phyloP scores from a whole-genome alignment of 2,797 vertebrate species.

The Stomatorhinus walkeri region DNA sequence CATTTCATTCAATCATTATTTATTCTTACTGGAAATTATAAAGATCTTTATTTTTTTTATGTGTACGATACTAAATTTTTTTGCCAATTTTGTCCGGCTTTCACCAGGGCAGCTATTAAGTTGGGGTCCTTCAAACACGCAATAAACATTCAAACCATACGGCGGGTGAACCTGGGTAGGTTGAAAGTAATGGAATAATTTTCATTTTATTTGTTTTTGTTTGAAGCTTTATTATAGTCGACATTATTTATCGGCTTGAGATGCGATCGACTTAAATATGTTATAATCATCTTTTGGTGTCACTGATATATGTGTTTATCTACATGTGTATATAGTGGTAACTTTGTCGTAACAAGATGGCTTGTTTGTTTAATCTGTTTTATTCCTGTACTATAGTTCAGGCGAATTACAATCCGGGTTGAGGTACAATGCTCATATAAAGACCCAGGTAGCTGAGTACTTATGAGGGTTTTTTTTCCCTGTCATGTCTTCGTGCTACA shows the following conservation, averaged over 20 bases:
- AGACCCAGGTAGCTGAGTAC: background rate
- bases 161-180: conserved; percentile 1
- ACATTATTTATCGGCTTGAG: background rate
- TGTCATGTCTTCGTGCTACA: background rate
- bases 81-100: background rate
- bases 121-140: conserved; percentile 20
- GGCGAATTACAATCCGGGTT: background rate
- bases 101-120: background rate
- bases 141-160: conserved; percentile 12
- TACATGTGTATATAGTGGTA: background rate
- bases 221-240: background rate
- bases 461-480: background rate
- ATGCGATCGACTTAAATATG: background rate
- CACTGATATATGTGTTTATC: background rate
- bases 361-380: background rate
- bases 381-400: background rate
- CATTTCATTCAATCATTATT: background rate
- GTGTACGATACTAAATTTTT: background rate
- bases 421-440: background rate
- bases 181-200: background rate
- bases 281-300: background rate
- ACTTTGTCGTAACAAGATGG: background rate
- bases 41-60: background rate
- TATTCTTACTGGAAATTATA: background rate
- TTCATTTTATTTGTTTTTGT: background rate